Percentiles rank a stretch among this genome's conserved stretches.
phyloP scores from a whole-genome alignment of 2,113 vertebrate genomes.

The Eptesicus fuscus region DNA sequence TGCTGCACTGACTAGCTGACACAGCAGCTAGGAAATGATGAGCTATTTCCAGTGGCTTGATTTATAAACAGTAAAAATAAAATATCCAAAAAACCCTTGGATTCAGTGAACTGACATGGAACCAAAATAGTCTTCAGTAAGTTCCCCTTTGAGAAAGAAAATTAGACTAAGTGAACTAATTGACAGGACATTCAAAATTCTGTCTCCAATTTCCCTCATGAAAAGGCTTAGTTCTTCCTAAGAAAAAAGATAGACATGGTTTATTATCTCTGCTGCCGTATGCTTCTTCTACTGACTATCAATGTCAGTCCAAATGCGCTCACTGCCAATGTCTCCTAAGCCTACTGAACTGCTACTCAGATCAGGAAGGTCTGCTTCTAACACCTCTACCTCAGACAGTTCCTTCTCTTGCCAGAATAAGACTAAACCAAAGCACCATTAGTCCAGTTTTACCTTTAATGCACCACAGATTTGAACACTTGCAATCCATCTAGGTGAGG shows the following conservation, averaged over 20 bases:
- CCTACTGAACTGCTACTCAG: neutral
- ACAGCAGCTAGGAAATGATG: neutral
- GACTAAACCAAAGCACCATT: neutral
- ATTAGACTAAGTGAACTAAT: constrained; percentile 26
- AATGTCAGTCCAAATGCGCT: constrained; percentile 4
- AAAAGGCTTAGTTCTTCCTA: constrained; percentile 32
- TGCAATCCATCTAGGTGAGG: neutral
- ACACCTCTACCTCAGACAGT: neutral
- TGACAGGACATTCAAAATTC: constrained; percentile 53
- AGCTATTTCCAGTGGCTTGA: constrained; percentile 23
- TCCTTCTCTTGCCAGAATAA: neutral
- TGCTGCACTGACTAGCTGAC: neutral
- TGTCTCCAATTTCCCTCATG: neutral
- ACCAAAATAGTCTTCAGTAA: constrained; percentile 13
- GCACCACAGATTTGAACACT: neutral
- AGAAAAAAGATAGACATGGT: constrained; percentile 16
- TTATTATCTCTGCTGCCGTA: constrained; percentile 35
- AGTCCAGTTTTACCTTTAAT: neutral
- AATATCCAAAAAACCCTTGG: neutral
- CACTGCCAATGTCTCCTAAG: neutral
- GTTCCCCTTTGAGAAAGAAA: constrained; percentile 54
- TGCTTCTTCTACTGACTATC: neutral
- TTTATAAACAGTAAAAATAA: constrained; percentile 53
- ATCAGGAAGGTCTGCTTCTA: neutral
- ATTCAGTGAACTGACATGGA: constrained; percentile 35